A percentile compares a stretch with the other conserved stretches of the same genome.
Evolutionary conservation across 2,888 invertebrate species (phyloP).

Genomic region (Palloptera scutellata): DNA sequence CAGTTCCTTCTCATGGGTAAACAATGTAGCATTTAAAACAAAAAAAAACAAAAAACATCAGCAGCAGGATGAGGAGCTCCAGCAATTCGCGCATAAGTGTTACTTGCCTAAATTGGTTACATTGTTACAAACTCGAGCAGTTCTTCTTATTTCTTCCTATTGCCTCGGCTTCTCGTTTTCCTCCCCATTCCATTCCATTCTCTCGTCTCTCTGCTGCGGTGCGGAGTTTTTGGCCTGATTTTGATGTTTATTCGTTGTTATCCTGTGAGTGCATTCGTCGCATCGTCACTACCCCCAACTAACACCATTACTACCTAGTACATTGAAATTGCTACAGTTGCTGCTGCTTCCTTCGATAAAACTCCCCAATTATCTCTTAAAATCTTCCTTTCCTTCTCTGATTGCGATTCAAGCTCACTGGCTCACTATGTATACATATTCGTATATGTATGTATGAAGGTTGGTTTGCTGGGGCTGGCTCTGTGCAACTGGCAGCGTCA

Average conservation of each 20-base stretch:
- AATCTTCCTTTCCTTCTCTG: too few species aligned
- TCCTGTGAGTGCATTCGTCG: constrained; percentile 10
- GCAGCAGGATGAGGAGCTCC: too few species aligned
- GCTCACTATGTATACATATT: too few species aligned
- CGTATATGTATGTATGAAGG: too few species aligned
- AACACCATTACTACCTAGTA: neutral
- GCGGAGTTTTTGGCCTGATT: constrained; percentile 34
- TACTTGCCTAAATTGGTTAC: too few species aligned
- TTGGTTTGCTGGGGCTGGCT: neutral
- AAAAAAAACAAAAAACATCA: too few species aligned
- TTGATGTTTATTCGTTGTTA: constrained; percentile 20
- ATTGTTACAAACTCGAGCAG: too few species aligned
- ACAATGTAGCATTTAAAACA: too few species aligned
- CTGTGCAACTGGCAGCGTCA: neutral
- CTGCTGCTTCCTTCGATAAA: constrained; percentile 17
- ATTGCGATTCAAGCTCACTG: too few species aligned
- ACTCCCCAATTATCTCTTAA: constrained; percentile 9
- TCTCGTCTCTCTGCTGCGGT: neutral
- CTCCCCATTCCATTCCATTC: neutral
- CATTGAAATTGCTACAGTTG: neutral
- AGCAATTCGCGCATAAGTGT: too few species aligned
- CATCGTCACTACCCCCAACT: neutral
- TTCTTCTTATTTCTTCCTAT: too few species aligned
- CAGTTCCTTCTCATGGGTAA: too few species aligned
- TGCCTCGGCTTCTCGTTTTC: neutral